These are phyloP conservation scores for Limnephilus rhombicus DNA, from an alignment of 2,888 invertebrate genomes.

Conservation along the genomic window DNA sequence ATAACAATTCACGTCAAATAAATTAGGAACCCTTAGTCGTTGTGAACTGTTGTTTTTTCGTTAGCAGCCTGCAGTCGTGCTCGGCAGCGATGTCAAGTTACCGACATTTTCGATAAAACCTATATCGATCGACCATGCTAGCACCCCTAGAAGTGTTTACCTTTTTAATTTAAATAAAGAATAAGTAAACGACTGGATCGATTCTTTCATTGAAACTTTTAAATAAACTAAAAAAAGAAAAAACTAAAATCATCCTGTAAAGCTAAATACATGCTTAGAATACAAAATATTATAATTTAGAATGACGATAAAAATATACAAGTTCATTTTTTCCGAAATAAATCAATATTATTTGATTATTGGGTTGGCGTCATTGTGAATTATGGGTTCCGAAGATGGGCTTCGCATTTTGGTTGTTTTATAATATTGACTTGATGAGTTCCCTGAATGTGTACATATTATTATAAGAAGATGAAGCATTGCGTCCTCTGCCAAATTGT, in stretches of 20 bases:
- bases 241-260: not conserved
- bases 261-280: not conserved
- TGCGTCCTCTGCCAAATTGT: too few species aligned
- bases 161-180: too few species aligned
- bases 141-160: too few species aligned
- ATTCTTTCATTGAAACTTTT: not conserved
- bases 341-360: not conserved
- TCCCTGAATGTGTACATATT: not conserved
- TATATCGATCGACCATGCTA: too few species aligned
- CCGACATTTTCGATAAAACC: too few species aligned
- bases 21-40: too few species aligned
- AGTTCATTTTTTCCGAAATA: not conserved
- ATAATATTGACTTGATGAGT: not conserved
- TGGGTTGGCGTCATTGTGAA: not conserved
- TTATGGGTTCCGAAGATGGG: not conserved
- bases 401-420: not conserved
- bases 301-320: not conserved
- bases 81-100: too few species aligned
- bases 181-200: too few species aligned
- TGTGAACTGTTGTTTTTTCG: too few species aligned
- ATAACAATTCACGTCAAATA: too few species aligned
- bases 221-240: too few species aligned
- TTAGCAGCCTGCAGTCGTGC: too few species aligned
- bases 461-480: not conserved
- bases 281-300: not conserved